Conservation (phyloP, 2,888 invertebrate genomes). For the Fragum whitleyi region DNA sequence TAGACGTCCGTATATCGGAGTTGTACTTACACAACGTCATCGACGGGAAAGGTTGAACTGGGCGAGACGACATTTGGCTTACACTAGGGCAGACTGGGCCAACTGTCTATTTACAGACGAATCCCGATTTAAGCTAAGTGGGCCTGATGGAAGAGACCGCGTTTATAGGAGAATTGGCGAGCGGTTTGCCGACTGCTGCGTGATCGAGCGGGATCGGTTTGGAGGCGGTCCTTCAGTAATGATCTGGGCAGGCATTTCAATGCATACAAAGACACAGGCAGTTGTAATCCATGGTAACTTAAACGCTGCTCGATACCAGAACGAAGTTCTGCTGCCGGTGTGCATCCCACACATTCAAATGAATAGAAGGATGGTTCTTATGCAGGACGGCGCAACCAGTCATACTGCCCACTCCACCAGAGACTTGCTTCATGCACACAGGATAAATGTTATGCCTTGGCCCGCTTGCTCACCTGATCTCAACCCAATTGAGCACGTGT, state of each 20-base stretch:
- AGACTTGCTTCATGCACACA: not conserved
- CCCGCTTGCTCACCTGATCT: constrained; percentile 10
- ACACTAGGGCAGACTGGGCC: constrained; percentile 28
- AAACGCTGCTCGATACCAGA: constrained; percentile 21
- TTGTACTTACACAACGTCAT: constrained; percentile 9
- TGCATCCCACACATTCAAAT: constrained; percentile 7
- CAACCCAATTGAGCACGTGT: constrained; percentile 24
- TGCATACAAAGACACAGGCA: constrained; percentile 11
- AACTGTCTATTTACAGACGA: constrained; percentile 31
- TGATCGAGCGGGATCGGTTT: constrained; percentile 17
- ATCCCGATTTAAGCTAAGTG: not conserved
- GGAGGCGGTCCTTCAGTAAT: constrained; percentile 33
- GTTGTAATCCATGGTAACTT: constrained; percentile 18
- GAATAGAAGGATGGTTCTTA: not conserved
- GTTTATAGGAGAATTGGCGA: constrained; percentile 26
- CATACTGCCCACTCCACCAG: constrained; percentile 10
- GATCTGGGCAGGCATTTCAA: constrained; percentile 22
- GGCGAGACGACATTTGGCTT: constrained; percentile 11
- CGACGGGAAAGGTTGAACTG: not conserved
- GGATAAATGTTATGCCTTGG: constrained; percentile 12
- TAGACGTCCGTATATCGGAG: constrained; percentile 8
- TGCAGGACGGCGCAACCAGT: constrained; percentile 16
- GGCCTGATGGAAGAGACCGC: constrained; percentile 20
- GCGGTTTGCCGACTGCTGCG: constrained; percentile 15
- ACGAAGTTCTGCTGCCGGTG: constrained; percentile 17